Conservation (phyloP, 2,797 vertebrate genomes). For the Prionace glauca region DNA sequence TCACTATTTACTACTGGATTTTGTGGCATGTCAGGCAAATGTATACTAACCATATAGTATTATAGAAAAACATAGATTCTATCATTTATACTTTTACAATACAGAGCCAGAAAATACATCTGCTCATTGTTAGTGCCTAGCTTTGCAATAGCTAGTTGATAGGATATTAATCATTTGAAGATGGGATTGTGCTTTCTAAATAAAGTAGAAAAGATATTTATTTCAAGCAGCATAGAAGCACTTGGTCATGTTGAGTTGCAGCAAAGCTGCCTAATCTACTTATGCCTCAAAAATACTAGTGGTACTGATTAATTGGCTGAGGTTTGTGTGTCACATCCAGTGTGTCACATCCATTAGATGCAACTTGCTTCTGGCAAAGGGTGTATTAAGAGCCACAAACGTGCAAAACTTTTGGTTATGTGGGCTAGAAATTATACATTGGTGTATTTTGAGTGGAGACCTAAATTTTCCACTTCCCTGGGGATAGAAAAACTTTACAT, state of each 20-base stretch:
- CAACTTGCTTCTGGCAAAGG: not conserved
- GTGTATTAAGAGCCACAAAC: not conserved
- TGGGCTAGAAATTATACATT: too few species aligned
- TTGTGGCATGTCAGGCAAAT: not conserved
- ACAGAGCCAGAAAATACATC: not conserved
- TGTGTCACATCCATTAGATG: not conserved
- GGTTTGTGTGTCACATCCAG: not conserved
- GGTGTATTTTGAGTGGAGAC: too few species aligned
- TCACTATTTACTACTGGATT: not conserved
- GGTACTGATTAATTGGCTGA: not conserved
- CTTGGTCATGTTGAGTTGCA: not conserved
- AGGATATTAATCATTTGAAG: not conserved
- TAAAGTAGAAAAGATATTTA: not conserved
- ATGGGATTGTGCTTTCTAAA: not conserved
- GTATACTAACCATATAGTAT: not conserved
- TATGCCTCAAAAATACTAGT: not conserved
- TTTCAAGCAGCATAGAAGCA: not conserved
- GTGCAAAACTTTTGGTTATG: not conserved
- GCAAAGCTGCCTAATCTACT: not conserved
- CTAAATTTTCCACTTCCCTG: too few species aligned
- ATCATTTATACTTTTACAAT: not conserved
- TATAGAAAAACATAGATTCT: not conserved
- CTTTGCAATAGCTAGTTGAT: not conserved
- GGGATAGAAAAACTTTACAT: too few species aligned
- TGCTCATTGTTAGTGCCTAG: not conserved